A percentile compares a stretch with the other conserved stretches of the same genome.
These are phyloP conservation scores for Lycia hirtaria DNA, from an alignment of 2,888 invertebrate genomes.

Conservation along the genomic window DNA sequence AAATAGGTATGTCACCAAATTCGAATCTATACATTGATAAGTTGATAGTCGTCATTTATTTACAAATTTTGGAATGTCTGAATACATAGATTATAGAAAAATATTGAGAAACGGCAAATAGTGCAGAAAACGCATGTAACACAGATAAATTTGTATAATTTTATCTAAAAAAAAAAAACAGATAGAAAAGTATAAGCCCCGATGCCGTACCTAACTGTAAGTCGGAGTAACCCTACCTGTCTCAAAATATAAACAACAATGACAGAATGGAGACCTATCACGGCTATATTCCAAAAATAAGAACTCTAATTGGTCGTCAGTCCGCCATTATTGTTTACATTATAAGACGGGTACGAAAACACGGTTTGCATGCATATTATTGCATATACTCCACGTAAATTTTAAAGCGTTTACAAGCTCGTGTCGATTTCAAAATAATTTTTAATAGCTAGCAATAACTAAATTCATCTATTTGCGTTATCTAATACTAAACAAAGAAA, in stretches of 20 bases:
- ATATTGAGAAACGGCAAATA: not conserved
- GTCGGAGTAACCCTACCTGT: too few relatives aligned
- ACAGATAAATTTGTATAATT: not conserved
- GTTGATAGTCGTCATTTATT: constrained; percentile 31
- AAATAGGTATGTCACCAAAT: constrained; percentile 22
- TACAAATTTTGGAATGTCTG: constrained; percentile 40
- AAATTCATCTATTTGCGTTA: constrained; percentile 39
- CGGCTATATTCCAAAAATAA: too few relatives aligned
- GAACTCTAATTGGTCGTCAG: too few relatives aligned
- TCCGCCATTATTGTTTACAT: too few relatives aligned
- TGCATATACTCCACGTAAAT: constrained; percentile 22
- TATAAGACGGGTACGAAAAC: too few relatives aligned
- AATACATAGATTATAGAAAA: not conserved
- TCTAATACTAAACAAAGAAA: constrained; percentile 16
- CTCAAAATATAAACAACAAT: too few relatives aligned
- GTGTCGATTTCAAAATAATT: constrained; percentile 60
- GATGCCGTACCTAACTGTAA: constrained; percentile 6
- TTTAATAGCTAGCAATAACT: constrained; percentile 62
- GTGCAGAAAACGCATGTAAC: not conserved
- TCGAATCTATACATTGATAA: constrained; percentile 17
- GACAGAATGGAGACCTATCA: too few relatives aligned
- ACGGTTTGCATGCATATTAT: too few relatives aligned
- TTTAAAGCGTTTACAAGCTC: constrained; percentile 78
- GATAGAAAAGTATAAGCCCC: constrained; percentile 6
- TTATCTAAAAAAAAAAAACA: not conserved